Conservation (phyloP, 2,797 vertebrate genomes). For the Sebastes matsubarae region DNA sequence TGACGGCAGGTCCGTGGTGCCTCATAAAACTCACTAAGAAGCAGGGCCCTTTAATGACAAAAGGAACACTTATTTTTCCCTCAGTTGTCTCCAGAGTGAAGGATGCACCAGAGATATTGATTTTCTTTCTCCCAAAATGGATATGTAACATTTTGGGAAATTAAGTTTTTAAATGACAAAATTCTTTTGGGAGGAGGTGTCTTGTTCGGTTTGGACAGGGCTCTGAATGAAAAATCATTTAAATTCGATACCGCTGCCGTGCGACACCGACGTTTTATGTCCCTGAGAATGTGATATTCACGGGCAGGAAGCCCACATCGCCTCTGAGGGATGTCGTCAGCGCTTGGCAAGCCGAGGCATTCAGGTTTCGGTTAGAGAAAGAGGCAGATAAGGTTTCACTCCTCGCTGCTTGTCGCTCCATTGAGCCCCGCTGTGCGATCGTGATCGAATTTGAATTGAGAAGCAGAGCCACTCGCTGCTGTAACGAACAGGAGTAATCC, state of each 20-base stretch:
- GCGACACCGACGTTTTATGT: conserved; percentile 36
- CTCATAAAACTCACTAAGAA: not conserved
- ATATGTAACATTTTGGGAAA: conserved; percentile 55
- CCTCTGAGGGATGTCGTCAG: conserved; percentile 62
- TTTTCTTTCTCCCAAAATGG: conserved; percentile 53
- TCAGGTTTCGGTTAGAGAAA: conserved; percentile 49
- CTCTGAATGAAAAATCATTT: conserved; percentile 43
- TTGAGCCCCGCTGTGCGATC: conserved; percentile 26
- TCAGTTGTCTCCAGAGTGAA: conserved; percentile 39
- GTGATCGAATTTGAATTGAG: conserved; percentile 65
- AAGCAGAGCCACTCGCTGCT: not conserved
- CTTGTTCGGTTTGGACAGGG: conserved; percentile 47
- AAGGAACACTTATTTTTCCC: conserved; percentile 3
- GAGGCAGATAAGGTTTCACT: conserved; percentile 62
- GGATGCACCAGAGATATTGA: conserved; percentile 41
- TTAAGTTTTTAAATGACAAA: conserved; percentile 36
- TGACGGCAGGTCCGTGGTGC: not conserved
- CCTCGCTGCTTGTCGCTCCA: conserved; percentile 34
- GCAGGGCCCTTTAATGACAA: not conserved
- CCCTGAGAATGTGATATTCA: conserved; percentile 43
- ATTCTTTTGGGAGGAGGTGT: conserved; percentile 25
- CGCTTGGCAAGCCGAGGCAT: conserved; percentile 54
- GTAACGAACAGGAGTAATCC: conserved; percentile 18
- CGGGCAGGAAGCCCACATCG: conserved; percentile 39
- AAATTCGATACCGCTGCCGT: conserved; percentile 48